A percentile compares a stretch with the other conserved stretches of the same genome.
Evolutionary conservation across 2,797 vertebrate species (phyloP).

Genomic region (Taeniopygia guttata): DNA sequence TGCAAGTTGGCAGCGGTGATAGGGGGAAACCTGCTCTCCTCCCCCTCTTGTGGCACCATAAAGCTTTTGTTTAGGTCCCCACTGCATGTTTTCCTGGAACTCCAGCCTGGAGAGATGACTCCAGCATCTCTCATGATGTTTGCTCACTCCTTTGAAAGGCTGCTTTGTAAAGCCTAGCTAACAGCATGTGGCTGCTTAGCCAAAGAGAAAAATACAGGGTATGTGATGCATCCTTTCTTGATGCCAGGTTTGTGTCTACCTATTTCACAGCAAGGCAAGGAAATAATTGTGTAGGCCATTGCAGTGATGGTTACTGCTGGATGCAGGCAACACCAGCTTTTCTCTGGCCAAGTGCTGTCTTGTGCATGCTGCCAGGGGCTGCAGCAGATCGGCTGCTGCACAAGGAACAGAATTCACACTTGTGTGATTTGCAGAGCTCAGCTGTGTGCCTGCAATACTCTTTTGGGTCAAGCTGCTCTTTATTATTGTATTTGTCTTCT

Average conservation of each 20-base stretch:
- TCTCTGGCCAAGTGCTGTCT: not conserved
- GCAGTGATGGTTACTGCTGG: not conserved
- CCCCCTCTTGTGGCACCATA: not conserved
- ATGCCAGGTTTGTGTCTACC: not conserved
- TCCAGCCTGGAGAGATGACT: not conserved
- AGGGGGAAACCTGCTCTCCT: not conserved
- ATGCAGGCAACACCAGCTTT: not conserved
- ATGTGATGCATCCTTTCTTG: not conserved
- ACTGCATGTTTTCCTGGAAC: not conserved
- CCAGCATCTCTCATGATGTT: not conserved
- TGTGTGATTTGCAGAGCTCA: not conserved
- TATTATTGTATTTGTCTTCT: not conserved
- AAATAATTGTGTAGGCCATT: not conserved
- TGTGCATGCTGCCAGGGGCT: not conserved
- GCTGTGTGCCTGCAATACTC: not conserved
- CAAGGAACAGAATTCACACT: not conserved
- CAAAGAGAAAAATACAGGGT: not conserved
- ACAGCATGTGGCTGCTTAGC: not conserved
- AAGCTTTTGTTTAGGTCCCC: not conserved
- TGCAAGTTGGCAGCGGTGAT: not conserved
- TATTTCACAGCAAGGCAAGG: not conserved
- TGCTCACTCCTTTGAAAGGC: not conserved
- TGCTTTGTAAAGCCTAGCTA: not conserved
- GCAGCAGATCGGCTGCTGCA: not conserved
- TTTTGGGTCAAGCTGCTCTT: not conserved